phyloP scores from a whole-genome alignment of 92 coral and sea anemone genomes.

The Actinernus sp. region DNA sequence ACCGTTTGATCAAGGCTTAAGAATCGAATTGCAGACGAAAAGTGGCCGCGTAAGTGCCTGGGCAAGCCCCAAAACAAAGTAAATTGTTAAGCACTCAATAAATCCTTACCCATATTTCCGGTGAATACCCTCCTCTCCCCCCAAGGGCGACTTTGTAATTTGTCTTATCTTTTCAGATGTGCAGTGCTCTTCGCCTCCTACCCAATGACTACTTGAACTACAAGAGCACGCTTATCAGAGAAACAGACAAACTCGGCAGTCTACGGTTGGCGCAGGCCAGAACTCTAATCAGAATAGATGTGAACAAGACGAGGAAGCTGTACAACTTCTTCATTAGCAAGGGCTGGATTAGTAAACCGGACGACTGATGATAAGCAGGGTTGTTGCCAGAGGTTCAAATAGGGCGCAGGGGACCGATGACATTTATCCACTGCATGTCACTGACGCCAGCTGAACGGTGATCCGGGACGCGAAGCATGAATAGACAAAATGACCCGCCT shows the following conservation, averaged over 20 bases:
- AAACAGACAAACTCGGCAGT: slow-evolving; percentile 79
- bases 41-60: too few species aligned
- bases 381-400: too few species aligned
- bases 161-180: slow-evolving; percentile 50
- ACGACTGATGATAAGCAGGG: slow-evolving; percentile 36
- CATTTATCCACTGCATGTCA: background rate
- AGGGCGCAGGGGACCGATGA: background rate
- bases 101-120: too few species aligned
- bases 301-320: slow-evolving; percentile 97
- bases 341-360: slow-evolving; percentile 85
- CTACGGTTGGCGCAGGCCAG: slow-evolving; percentile 95
- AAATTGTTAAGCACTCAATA: too few species aligned
- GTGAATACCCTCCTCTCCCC: too few species aligned
- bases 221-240: slow-evolving; percentile 84
- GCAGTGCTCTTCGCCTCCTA: slow-evolving; percentile 82
- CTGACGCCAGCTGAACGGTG: too few species aligned
- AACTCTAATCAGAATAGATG: slow-evolving; percentile 91
- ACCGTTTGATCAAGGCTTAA: too few species aligned
- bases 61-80: too few species aligned
- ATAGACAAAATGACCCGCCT: too few species aligned
- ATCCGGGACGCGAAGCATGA: too few species aligned
- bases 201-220: slow-evolving; percentile 86
- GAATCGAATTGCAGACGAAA: too few species aligned
- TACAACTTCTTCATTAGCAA: slow-evolving; percentile 89
- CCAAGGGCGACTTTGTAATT: too few species aligned